Evolutionary conservation across 1,140 invertebrate genomes (phyloP).

Genomic region (Neuroterus valhalla): DNA sequence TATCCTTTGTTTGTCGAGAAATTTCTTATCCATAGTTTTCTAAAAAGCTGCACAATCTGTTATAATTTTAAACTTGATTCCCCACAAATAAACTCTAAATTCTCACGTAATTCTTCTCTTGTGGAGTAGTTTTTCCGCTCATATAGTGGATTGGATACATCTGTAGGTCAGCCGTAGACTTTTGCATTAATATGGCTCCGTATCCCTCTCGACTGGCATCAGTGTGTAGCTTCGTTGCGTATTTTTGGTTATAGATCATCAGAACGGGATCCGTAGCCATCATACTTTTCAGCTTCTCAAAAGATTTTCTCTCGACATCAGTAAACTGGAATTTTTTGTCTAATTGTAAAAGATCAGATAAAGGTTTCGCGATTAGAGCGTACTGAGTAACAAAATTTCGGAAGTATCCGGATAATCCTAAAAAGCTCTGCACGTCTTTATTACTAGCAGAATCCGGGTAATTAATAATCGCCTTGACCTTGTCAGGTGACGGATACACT

Average conservation of each 20-base stretch:
- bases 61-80: slow-evolving; percentile 62
- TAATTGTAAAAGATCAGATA: slow-evolving; percentile 13
- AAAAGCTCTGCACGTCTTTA: slow-evolving; percentile 31
- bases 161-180: slow-evolving; percentile 30
- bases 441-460: background rate
- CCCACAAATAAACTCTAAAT: slow-evolving; percentile 62
- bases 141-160: slow-evolving; percentile 55
- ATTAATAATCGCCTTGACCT: background rate
- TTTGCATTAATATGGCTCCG: slow-evolving; percentile 20
- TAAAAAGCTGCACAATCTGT: slow-evolving; percentile 62
- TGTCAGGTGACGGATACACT: slow-evolving; percentile 50
- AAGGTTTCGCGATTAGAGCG: slow-evolving; percentile 12
- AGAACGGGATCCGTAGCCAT: background rate
- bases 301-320: background rate
- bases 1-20: no score
- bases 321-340: slow-evolving; percentile 15
- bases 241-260: background rate
- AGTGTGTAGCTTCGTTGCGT: slow-evolving; percentile 33
- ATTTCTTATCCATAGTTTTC: slow-evolving; percentile 53
- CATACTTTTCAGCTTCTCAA: slow-evolving; percentile 10
- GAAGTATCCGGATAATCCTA: slow-evolving; percentile 30
- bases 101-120: slow-evolving; percentile 54
- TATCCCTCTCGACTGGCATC: slow-evolving; percentile 28
- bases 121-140: slow-evolving; percentile 51
- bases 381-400: slow-evolving; percentile 3